These are phyloP conservation scores for Thelaira solivaga DNA, from an alignment of 2,888 invertebrate species.

Conservation along the genomic window DNA sequence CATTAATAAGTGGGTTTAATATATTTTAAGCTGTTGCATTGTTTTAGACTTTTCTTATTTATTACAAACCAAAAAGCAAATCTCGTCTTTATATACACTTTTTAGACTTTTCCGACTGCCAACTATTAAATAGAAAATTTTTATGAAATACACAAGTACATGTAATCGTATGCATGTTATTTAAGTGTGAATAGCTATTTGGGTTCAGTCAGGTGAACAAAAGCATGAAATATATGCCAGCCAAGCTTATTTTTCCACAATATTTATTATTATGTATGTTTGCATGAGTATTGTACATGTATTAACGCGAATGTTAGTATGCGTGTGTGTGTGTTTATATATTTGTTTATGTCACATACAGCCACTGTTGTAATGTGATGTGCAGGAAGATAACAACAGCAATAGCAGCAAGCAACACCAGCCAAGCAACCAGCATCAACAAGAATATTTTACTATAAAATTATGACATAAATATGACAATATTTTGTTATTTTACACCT, in stretches of 20 bases:
- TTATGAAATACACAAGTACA: constrained; percentile 79
- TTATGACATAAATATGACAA: constrained; percentile 55
- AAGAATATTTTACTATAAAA: constrained; percentile 22
- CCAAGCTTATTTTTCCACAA: constrained; percentile 45
- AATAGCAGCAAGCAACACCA: too few relatives aligned
- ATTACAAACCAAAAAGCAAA: too few relatives aligned
- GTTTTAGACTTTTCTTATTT: too few relatives aligned
- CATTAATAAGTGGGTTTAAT: too few relatives aligned
- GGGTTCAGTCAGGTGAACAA: constrained; percentile 57
- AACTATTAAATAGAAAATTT: background rate
- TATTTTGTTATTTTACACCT: constrained; percentile 41
- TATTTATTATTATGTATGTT: background rate
- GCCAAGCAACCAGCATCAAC: constrained; percentile 15
- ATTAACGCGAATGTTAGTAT: background rate
- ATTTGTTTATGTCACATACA: background rate
- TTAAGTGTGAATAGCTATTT: constrained; percentile 48
- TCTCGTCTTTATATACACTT: too few relatives aligned
- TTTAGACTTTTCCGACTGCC: background rate
- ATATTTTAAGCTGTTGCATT: too few relatives aligned
- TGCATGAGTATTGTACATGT: constrained; percentile 1
- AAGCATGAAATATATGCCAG: constrained; percentile 60
- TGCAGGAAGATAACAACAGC: constrained; percentile 22
- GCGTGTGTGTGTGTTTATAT: background rate
- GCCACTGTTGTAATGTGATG: constrained; percentile 3
- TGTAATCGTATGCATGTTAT: background rate